Evolutionary conservation across 2,113 vertebrate genomes (phyloP).

Genomic region (Phyllostomus discolor): DNA sequence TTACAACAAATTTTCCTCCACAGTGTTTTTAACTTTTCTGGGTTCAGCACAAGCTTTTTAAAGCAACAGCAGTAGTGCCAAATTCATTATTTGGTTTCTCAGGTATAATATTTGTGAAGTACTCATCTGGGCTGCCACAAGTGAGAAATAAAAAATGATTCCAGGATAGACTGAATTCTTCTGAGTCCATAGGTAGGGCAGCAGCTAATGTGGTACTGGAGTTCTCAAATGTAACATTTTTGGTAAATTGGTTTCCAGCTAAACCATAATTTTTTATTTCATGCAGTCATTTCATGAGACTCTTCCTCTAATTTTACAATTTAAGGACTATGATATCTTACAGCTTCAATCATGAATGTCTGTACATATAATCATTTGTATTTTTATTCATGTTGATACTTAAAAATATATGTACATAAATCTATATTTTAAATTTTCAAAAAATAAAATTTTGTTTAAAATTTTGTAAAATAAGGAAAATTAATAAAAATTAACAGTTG

Average conservation of each 20-base stretch:
- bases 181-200: not conserved
- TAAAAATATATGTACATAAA: not conserved
- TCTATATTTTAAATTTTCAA: not conserved
- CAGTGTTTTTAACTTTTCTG: not conserved
- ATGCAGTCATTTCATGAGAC: not conserved
- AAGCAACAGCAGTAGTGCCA: not conserved
- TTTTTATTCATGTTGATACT: not conserved
- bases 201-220: rapidly evolving
- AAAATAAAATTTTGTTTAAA: not conserved
- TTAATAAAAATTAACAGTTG: not conserved
- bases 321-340: not conserved
- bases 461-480: not conserved
- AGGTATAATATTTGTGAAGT: not conserved
- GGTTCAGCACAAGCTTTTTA: not conserved
- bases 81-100: not conserved
- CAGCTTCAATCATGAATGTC: not conserved
- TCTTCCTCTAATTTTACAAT: not conserved
- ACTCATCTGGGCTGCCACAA: not conserved
- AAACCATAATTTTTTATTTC: not conserved
- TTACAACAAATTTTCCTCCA: not conserved
- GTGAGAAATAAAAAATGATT: not conserved
- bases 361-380: not conserved
- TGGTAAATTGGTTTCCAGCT: not conserved
- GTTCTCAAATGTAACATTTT: not conserved
- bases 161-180: rapidly evolving